These are phyloP conservation scores for Drusus annulatus DNA, from an alignment of 1,140 invertebrate genomes.

Conservation along the genomic window DNA sequence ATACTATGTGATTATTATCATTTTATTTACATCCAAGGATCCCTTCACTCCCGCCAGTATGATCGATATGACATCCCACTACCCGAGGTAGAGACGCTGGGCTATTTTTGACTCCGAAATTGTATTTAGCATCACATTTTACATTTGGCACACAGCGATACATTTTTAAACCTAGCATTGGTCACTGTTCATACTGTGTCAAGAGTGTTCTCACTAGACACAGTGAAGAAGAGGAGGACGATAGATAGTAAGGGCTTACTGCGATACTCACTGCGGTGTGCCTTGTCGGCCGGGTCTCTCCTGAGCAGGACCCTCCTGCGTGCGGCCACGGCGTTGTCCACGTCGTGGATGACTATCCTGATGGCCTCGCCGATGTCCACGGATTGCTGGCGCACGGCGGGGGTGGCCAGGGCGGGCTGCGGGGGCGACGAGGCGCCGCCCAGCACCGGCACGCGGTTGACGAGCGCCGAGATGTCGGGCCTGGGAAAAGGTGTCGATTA, in stretches of 20 bases:
- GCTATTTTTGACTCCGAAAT: no score
- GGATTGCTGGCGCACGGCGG: conserved; percentile 48
- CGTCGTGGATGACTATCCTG: no score
- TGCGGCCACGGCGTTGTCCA: conserved; percentile 64
- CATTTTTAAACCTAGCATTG: no score
- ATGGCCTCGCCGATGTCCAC: no score
- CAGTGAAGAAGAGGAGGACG: conserved; percentile 51
- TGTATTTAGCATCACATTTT: no score
- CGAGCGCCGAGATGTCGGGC: conserved; percentile 82
- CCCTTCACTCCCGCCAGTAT: no score
- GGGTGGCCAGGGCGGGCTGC: conserved; percentile 68
- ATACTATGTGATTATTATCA: no score
- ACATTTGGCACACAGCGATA: no score
- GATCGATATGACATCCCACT: no score
- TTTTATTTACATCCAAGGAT: no score
- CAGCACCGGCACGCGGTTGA: conserved; percentile 71
- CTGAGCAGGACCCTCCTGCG: conserved; percentile 83
- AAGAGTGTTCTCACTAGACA: conserved; percentile 69
- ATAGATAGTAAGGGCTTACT: conserved; percentile 46
- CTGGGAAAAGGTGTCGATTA: conserved; percentile 63
- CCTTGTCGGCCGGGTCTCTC: conserved; percentile 86
- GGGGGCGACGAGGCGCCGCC: conserved; percentile 64
- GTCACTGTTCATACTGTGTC: conserved; percentile 66
- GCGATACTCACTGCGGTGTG: conserved; percentile 83
- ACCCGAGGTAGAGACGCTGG: no score